Evolutionary conservation across 2,888 invertebrate genomes (phyloP).

Genomic region (Leptinotarsa juncta): DNA sequence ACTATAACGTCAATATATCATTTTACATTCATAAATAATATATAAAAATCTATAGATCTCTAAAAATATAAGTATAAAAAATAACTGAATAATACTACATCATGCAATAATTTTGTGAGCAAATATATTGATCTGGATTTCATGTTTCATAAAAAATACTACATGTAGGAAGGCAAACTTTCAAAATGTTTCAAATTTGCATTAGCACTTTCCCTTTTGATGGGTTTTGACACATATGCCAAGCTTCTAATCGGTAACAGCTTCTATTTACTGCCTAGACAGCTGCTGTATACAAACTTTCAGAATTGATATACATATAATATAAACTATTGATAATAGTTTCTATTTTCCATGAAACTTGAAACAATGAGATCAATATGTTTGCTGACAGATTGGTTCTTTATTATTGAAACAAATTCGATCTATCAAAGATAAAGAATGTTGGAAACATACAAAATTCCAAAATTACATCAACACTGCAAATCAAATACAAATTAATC

Average conservation of each 20-base stretch:
- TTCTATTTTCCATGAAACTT: neutral
- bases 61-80: slow-evolving; percentile 31
- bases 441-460: neutral
- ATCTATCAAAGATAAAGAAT: neutral
- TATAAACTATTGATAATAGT: no score
- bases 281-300: no score
- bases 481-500: neutral
- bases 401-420: neutral
- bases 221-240: no score
- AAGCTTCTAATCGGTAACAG: no score
- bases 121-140: neutral
- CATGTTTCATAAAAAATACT: neutral
- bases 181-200: no score
- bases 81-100: slow-evolving; percentile 16
- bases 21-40: slow-evolving; percentile 41
- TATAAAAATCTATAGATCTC: slow-evolving; percentile 37
- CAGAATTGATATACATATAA: no score
- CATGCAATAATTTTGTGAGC: neutral
- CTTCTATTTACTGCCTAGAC: no score
- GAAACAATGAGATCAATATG: neutral
- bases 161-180: neutral
- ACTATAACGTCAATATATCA: slow-evolving; percentile 38
- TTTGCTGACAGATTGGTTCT: neutral
- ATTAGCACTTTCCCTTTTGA: no score
- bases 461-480: neutral